Base-by-base conservation (phyloP, 2,113 vertebrate species). In the Scolopax mira region DNA sequence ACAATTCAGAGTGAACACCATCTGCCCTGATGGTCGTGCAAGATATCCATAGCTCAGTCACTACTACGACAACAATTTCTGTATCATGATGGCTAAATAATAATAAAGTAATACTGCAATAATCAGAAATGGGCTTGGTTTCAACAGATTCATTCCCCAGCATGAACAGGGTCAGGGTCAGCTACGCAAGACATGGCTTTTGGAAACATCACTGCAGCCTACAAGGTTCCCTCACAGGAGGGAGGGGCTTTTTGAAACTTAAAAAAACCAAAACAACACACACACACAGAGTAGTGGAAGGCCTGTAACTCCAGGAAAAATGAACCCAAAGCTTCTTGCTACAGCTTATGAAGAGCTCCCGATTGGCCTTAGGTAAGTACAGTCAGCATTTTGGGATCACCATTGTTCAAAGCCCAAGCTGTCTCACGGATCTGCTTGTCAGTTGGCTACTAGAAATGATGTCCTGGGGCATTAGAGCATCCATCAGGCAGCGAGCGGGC, bases 131-230 rank as follows among this genome's bases (percentile, higher is more conserved):
- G 16, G 52, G 18, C 22, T 49, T 17, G 6, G 13, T 24, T 44
- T 10, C 48, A 10, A 17, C 6, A 9, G 16, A 23, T 44, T 14
- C 48, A 12, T 19, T 9, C 25, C 30, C 31, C 65, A 69, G 35
- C 33, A 35, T 0, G 3, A 52, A 27, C 31, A 27, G n/a, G 27
- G 5, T 18, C 1, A 2, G 9, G 3, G 11, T 7, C 73, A 65
- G 61, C 12, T 15, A 7, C 2, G 4, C n/a, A 41, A 33, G 52
- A 7, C n/a, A 60, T 31, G 7, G 41, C 42, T 62, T 81, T 33
- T 21, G 18, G 46, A 44, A 82, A 25, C 35, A 13, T 24, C 0
- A 1, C 35, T 35, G 21, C 66, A 61, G 51, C 23, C 55, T 52
- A 35, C 7, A 37, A 46, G 17, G 37, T 60, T 35, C n/a, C 42